These are phyloP conservation scores for Carterocephalus palaemon DNA, from an alignment of 2,888 invertebrate species.

Conservation along the genomic window DNA sequence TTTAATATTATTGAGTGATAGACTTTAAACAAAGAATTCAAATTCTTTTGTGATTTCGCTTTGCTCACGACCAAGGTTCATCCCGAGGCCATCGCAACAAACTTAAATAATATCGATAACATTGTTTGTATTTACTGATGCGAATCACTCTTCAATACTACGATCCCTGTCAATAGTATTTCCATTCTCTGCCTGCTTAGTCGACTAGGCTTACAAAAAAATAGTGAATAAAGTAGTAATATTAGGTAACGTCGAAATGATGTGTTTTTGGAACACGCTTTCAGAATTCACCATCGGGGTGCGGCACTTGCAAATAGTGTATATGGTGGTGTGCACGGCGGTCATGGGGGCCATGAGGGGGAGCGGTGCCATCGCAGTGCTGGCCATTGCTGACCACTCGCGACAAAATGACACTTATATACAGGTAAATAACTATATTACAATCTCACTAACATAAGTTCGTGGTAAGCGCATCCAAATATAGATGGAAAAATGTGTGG, in stretches of 20 bases:
- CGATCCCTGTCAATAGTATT: neutral
- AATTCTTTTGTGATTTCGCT: neutral
- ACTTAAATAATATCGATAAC: neutral
- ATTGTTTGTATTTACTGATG: slow-evolving; percentile 6
- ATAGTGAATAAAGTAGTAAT: too few relatives aligned
- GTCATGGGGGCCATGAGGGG: slow-evolving; percentile 75
- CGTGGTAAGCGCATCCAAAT: too few relatives aligned
- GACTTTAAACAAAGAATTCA: neutral
- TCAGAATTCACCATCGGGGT: slow-evolving; percentile 65
- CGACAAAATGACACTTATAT: slow-evolving; percentile 52
- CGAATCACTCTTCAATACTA: neutral
- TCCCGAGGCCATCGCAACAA: neutral
- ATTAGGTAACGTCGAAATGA: too few relatives aligned
- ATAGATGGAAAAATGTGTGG: too few relatives aligned
- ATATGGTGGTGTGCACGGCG: slow-evolving; percentile 71
- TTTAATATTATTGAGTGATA: too few relatives aligned
- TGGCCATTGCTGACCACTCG: slow-evolving; percentile 66
- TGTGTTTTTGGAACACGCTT: slow-evolving; percentile 17
- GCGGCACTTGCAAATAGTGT: slow-evolving; percentile 75
- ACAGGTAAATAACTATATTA: too few relatives aligned
- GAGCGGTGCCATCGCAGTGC: slow-evolving; percentile 72
- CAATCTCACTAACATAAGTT: too few relatives aligned
- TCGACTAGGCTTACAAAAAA: neutral
- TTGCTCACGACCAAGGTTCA: neutral
- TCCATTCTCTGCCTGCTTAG: neutral